Conservation (phyloP, 1,140 invertebrate species). For the Bicyclus anynana region DNA sequence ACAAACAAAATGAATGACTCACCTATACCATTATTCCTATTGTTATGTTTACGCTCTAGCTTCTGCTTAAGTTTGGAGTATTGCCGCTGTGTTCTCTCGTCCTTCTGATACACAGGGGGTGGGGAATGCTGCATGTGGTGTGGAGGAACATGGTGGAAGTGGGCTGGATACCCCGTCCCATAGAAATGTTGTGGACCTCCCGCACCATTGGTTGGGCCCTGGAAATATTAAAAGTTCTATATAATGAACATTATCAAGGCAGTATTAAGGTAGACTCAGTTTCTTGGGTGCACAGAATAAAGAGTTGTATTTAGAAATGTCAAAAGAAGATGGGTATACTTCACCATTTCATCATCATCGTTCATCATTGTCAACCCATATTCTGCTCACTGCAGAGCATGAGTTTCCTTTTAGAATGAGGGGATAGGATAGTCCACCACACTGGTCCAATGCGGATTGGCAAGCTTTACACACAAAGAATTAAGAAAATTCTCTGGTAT, state of each 20-base stretch:
- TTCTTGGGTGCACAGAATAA: too few species aligned
- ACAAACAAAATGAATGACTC: constrained; percentile 28
- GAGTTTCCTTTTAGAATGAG: too few species aligned
- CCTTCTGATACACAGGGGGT: constrained; percentile 81
- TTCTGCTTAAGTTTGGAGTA: constrained; percentile 86
- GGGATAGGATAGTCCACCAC: too few species aligned
- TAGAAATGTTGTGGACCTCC: constrained; percentile 81
- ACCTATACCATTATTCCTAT: constrained; percentile 75
- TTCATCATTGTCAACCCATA: too few species aligned
- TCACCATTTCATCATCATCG: too few species aligned
- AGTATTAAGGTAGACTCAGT: too few species aligned
- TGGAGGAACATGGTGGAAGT: constrained; percentile 78
- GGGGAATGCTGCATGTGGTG: constrained; percentile 76
- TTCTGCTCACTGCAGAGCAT: too few species aligned
- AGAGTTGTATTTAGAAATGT: too few species aligned
- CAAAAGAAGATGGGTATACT: too few species aligned
- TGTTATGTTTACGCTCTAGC: constrained; percentile 81
- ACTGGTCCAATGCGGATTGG: too few species aligned
- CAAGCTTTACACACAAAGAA: too few species aligned
- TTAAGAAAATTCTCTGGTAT: too few species aligned
- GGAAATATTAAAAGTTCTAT: constrained; percentile 26
- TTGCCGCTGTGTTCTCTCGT: constrained; percentile 86
- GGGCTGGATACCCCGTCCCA: constrained; percentile 78
- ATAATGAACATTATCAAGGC: neutral
- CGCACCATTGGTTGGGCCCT: constrained; percentile 80